phyloP scores from a whole-genome alignment of 2,888 invertebrate species.

The Conistra vaccinii region DNA sequence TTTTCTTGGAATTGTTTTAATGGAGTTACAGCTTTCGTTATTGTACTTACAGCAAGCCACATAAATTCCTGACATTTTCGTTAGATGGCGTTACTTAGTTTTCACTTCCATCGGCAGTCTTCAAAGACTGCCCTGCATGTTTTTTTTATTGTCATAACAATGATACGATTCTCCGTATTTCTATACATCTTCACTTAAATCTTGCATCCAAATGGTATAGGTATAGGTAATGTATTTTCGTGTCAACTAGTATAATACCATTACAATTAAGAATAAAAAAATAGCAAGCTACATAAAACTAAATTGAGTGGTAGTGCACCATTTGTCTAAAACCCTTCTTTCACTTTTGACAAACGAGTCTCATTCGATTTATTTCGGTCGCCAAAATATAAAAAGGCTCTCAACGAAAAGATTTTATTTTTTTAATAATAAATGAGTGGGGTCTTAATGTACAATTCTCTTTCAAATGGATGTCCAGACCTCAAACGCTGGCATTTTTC shows the following conservation, averaged over 20 bases:
- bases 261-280: not conserved
- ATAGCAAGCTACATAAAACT: not conserved
- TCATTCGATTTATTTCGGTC: constrained; percentile 46
- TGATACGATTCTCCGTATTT: not conserved
- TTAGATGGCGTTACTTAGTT: too few relatives aligned
- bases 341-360: constrained; percentile 43
- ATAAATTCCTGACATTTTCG: too few relatives aligned
- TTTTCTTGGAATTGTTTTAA: too few relatives aligned
- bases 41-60: too few relatives aligned
- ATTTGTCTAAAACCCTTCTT: constrained; percentile 49
- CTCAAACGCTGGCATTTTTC: constrained; percentile 39
- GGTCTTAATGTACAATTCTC: constrained; percentile 36
- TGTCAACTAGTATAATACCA: not conserved
- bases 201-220: not conserved
- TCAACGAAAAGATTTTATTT: constrained; percentile 41
- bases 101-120: too few relatives aligned
- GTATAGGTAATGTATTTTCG: not conserved
- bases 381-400: constrained; percentile 40
- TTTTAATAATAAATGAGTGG: constrained; percentile 41
- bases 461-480: constrained; percentile 46
- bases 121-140: too few relatives aligned
- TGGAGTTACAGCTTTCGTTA: too few relatives aligned
- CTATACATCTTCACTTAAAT: not conserved
- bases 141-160: not conserved
- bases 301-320: constrained; percentile 20